Evolutionary conservation across 64 coral and sea anemone genomes (phyloP).

Genomic region (Orbicella faveolata): DNA sequence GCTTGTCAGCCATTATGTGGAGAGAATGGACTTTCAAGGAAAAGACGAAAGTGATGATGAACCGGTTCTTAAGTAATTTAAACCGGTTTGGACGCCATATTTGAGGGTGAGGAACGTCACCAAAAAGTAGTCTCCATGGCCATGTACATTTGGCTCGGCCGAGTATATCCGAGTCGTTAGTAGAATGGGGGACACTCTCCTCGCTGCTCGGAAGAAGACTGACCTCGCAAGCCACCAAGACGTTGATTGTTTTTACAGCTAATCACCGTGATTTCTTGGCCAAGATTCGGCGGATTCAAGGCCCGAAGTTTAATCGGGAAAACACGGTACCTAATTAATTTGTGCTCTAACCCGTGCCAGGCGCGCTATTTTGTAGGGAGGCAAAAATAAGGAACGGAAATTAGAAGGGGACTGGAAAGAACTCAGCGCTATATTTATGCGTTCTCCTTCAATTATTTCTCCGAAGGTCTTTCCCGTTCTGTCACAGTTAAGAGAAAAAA

Average conservation of each 20-base stretch:
- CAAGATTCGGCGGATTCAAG: neutral
- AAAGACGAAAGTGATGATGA: constrained; percentile 14
- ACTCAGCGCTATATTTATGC: too few species aligned
- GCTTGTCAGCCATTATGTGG: constrained; percentile 32
- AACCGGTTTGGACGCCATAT: neutral
- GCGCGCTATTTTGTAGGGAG: too few species aligned
- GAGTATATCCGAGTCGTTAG: neutral
- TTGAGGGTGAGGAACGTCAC: neutral
- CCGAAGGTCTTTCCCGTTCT: too few species aligned
- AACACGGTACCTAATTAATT: neutral
- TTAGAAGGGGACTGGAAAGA: neutral
- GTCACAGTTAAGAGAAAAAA: too few species aligned
- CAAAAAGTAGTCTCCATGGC: neutral
- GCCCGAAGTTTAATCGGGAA: too few species aligned
- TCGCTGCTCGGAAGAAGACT: too few species aligned
- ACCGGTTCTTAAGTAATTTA: neutral
- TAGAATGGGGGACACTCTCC: neutral
- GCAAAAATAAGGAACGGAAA: too few species aligned
- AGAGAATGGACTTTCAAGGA: constrained; percentile 33
- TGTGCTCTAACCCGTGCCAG: too few species aligned
- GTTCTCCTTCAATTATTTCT: too few species aligned
- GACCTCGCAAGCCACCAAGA: too few species aligned
- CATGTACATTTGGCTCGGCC: neutral
- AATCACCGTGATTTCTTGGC: neutral
- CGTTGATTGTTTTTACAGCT: too few species aligned